phyloP scores from a whole-genome alignment of 1,140 invertebrate genomes.

The Drosophila lini region DNA sequence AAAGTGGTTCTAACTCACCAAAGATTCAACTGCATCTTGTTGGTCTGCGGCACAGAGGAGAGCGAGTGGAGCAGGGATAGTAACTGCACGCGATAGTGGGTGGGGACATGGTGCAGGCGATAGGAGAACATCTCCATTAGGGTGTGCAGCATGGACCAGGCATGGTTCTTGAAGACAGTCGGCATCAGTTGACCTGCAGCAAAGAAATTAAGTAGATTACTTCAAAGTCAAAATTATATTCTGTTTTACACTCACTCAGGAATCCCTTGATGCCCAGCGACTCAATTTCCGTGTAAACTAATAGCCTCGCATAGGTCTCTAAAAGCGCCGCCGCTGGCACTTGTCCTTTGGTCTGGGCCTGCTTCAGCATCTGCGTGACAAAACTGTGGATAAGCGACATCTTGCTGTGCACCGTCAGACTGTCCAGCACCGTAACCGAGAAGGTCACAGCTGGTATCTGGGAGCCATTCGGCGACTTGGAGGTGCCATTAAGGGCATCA shows the following conservation, averaged over 20 bases:
- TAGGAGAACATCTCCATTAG: constrained; percentile 98
- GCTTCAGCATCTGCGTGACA: constrained; percentile 81
- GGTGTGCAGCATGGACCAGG: constrained; percentile 97
- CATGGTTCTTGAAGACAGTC: constrained; percentile 95
- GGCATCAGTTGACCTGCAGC: constrained; percentile 92
- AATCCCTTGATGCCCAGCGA: constrained; percentile 98
- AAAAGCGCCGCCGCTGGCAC: constrained; percentile 94
- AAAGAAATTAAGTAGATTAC: neutral
- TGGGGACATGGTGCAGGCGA: constrained; percentile 97
- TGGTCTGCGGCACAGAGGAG: constrained; percentile 95
- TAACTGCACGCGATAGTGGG: constrained; percentile 96
- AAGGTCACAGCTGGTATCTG: constrained; percentile 90
- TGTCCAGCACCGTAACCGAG: constrained; percentile 96
- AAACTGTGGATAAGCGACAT: constrained; percentile 96
- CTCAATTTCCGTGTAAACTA: constrained; percentile 98
- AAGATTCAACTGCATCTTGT: constrained; percentile 96
- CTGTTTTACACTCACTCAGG: constrained; percentile 89
- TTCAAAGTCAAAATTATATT: neutral
- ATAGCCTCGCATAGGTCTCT: constrained; percentile 96
- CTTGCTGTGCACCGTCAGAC: constrained; percentile 97
- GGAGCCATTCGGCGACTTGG: constrained; percentile 86
- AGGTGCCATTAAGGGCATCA: constrained; percentile 93
- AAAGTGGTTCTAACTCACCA: constrained; percentile 86
- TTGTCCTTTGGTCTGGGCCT: constrained; percentile 90
- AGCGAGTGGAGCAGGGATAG: constrained; percentile 95